Evolutionary conservation across 2,888 invertebrate species (phyloP), one percentile per base, ranked within the genome.

Genomic region (Panzeria rudis): DNA sequence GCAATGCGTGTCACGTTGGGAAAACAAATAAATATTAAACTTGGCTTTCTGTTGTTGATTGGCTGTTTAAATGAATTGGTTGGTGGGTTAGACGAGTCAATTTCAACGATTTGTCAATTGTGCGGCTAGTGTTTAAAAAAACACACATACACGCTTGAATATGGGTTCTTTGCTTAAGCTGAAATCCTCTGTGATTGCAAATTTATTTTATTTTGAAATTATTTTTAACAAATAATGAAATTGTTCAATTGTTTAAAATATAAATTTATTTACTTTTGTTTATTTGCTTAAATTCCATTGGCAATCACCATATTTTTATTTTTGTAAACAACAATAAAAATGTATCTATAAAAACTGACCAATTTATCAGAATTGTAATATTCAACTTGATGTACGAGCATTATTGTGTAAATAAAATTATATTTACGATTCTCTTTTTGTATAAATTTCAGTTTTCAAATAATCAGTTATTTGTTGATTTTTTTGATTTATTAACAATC

Each of bases 1-100:
- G 41, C 50, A 85, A n/a, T 85, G 82, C 85, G 79, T 79, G 71
- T 85, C 85, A 85, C 82, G 79, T 85, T 82, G 25, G 54, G 25
- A n/a, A 8, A 25, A 69, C 41, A 84, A 77, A 47, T 47, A 25
- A 77, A 78, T 59, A 25, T 56, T 73, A 77, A 84, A 82, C 69
- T 82, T 78, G 69, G 78, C 75, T 82, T 78, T 84, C 64, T 35
- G 50, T n/a, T 66, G 76, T 50, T 83, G 82, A 85, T 85, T 82
- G 85, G 85, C 50, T 79, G 78, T 47, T 73, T 32, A 29, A 77
- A 50, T 54, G 47, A 50, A 59, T 66, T 64, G 56, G 59, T 23
- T 75, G 73, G 64, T 68, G 61, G 69, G 35, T 64, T 71, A 52
- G 52, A 35, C 64, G 56, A 72, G 54, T 54, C 44, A 50, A 66